Conservation (phyloP, 1,140 invertebrate genomes). For the Drosophila ironensis region DNA sequence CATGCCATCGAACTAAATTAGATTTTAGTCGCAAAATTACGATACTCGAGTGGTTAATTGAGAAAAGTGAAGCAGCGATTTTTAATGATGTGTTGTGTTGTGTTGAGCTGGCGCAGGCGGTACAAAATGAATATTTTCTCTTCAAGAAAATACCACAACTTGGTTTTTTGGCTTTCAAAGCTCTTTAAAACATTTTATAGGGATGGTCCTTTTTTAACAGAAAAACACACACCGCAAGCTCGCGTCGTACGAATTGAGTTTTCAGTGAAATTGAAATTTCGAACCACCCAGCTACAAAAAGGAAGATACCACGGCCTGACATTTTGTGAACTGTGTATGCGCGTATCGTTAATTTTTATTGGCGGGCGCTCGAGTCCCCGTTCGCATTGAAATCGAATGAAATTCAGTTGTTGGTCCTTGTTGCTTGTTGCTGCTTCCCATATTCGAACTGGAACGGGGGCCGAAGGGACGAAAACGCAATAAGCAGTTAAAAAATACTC, state of each 20-base stretch:
- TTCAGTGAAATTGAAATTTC: slow-evolving; percentile 67
- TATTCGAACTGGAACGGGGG: slow-evolving; percentile 17
- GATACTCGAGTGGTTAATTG: slow-evolving; percentile 63
- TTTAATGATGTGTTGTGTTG: slow-evolving; percentile 70
- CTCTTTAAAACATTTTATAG: too few relatives aligned
- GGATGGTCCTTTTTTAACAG: too few relatives aligned
- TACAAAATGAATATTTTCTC: too few relatives aligned
- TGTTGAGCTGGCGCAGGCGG: too few relatives aligned
- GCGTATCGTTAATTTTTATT: slow-evolving; percentile 77
- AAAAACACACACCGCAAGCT: too few relatives aligned
- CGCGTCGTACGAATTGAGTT: too few relatives aligned
- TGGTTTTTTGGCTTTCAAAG: too few relatives aligned
- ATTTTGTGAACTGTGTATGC: slow-evolving; percentile 67
- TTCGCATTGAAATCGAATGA: slow-evolving; percentile 78
- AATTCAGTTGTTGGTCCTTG: slow-evolving; percentile 66
- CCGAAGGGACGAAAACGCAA: slow-evolving; percentile 64
- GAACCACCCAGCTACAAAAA: slow-evolving; percentile 13
- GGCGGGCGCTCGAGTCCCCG: slow-evolving; percentile 65
- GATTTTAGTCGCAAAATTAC: slow-evolving; percentile 72
- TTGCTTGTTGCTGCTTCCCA: slow-evolving; percentile 64
- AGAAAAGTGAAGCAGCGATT: slow-evolving; percentile 70
- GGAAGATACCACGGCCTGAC: slow-evolving; percentile 22
- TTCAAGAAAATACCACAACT: too few relatives aligned
- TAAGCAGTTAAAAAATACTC: slow-evolving; percentile 80
- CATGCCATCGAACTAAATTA: slow-evolving; percentile 67